phyloP scores from a whole-genome alignment of 2,113 vertebrate genomes.

The Rhabdomys dilectus region DNA sequence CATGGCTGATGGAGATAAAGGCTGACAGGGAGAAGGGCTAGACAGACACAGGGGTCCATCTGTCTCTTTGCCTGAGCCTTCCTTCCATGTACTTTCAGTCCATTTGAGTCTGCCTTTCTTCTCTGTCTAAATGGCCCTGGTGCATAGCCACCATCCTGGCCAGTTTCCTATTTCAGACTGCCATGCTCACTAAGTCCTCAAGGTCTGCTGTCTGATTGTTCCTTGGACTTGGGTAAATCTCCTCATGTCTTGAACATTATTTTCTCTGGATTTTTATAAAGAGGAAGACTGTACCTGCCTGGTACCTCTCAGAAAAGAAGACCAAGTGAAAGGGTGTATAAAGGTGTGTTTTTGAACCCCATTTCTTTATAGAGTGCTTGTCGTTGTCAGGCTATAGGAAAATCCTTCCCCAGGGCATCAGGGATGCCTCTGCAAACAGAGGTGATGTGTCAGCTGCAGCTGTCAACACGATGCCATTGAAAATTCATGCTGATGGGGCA shows the following conservation, averaged over 20 bases:
- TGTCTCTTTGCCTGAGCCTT: too few relatives aligned
- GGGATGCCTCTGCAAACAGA: constrained; percentile 8
- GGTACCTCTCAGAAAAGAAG: neutral
- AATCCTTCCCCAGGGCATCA: neutral
- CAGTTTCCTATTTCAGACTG: neutral
- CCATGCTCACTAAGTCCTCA: neutral
- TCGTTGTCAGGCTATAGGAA: neutral
- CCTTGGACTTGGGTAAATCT: neutral
- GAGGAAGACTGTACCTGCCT: neutral
- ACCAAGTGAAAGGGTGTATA: neutral
- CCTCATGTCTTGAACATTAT: neutral
- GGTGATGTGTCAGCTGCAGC: constrained; percentile 39
- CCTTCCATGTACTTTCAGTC: neutral
- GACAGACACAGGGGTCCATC: neutral
- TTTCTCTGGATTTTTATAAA: neutral
- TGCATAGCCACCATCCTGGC: neutral
- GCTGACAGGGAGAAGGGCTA: neutral
- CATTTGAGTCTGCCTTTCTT: neutral
- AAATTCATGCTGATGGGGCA: constrained; percentile 36
- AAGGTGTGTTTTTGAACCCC: neutral
- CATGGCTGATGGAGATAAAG: neutral
- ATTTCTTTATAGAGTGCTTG: neutral
- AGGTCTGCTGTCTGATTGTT: too few relatives aligned
- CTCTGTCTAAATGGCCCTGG: neutral
- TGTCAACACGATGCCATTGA: constrained; percentile 49